Base-by-base conservation (phyloP, 2,113 vertebrate genomes). In the Furnarius figulus region DNA sequence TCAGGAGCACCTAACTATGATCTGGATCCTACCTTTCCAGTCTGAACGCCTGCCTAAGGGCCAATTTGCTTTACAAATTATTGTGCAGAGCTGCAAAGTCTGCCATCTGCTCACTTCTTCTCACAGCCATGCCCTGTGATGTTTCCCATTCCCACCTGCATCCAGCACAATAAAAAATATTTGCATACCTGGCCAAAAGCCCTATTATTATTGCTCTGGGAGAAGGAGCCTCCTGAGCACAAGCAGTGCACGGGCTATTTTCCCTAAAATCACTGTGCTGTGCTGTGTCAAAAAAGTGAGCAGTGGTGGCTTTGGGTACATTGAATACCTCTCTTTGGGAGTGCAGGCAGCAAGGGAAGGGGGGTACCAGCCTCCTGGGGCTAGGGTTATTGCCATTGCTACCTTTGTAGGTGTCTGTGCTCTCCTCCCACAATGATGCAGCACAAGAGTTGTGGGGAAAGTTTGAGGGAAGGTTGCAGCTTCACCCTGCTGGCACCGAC, bases 381-480 rank as follows among this genome's bases (percentile, higher is more conserved):
- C 37, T 44, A 28, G 1, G 5, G 21, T 10, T 9, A 0, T 0
- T 24, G 58, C 28, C 33, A 1, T 2, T 17, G 11, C 27, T 46
- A 6, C 7, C 7, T 39, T 44, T 6, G 46, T 37, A 23, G 47
- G 4, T 6, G 46, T 42, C 6, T 50, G 14, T 44, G 53, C 6
- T n/a, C 10, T 40, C 40, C 24, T 62, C 37, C 44, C 15, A 4
- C 49, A 10, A 0, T 1, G 8, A 17, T 6, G 46, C 0, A 2
- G n/a, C 39, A 15, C 40, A 8, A 5, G 35, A 44, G 31, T 1
- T 59, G 39, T 3, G 4, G 28, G 42, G 33, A n/a, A n/a, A 66
- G 56, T 6, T 74, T 62, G 2, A 4, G 19, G 50, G 33, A 33
- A 42, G 52, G 21, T 1, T 8, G 37, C 23, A 65, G 49, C 24